A percentile compares a stretch with the other conserved stretches of the same genome.
Conservation (phyloP, 2,888 invertebrate species). For the Psococerastis gibbosa region DNA sequence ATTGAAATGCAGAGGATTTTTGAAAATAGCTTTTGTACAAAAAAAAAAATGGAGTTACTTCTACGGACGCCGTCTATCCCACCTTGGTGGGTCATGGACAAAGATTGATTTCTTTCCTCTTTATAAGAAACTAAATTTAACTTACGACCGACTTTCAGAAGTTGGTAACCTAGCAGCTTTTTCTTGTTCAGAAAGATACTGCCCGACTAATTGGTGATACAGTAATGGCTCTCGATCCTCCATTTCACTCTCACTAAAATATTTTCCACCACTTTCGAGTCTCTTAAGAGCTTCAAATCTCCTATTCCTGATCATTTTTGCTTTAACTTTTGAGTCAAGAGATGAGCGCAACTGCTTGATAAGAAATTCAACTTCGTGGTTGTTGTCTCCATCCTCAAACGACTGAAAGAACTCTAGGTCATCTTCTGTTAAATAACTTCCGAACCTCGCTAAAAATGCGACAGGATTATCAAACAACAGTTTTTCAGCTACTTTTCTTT, state of each 20-base stretch:
- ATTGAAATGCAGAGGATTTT: no score
- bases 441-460: constrained; percentile 59
- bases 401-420: constrained; percentile 50
- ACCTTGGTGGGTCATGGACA: no score
- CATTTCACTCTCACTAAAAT: constrained; percentile 88
- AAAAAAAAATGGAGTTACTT: no score
- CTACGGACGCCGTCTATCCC: no score
- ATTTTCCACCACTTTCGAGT: constrained; percentile 46
- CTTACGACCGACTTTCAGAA: no score
- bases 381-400: constrained; percentile 21
- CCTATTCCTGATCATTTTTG: constrained; percentile 41
- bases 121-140: no score
- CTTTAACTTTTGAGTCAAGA: constrained; percentile 27
- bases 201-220: constrained; percentile 78
- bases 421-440: constrained; percentile 41
- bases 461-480: constrained; percentile 44
- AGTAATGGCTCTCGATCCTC: constrained; percentile 75
- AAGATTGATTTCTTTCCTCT: constrained; percentile 23
- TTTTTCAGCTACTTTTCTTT: constrained; percentile 43
- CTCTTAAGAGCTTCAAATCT: constrained; percentile 63
- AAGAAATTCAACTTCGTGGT: constrained; percentile 40
- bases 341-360: constrained; percentile 39
- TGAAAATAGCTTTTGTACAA: no score
- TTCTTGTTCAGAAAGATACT: constrained; percentile 62
- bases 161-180: constrained; percentile 40